These are phyloP conservation scores for Patella vulgata DNA, from an alignment of 1,140 invertebrate species.

Conservation along the genomic window DNA sequence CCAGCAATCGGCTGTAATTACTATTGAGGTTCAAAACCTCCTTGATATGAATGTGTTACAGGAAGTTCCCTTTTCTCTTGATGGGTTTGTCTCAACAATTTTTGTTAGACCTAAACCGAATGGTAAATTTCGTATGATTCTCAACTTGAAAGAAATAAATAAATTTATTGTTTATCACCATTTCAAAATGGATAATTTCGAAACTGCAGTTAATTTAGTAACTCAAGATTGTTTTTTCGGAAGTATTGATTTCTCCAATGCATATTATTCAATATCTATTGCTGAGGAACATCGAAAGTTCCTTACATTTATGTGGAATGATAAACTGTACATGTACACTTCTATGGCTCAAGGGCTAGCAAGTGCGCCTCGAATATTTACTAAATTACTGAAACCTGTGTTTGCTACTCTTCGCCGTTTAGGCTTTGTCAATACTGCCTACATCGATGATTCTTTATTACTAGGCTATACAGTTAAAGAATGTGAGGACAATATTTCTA, in stretches of 20 bases:
- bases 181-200: no score
- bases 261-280: conserved; percentile 31
- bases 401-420: conserved; percentile 22
- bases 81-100: no score
- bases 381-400: conserved; percentile 31
- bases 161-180: no score
- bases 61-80: no score
- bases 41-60: no score
- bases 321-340: conserved; percentile 29
- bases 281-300: conserved; percentile 23
- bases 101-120: no score
- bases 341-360: conserved; percentile 29
- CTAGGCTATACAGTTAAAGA: conserved; percentile 15
- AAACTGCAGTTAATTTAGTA: no score
- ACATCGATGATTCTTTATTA: conserved; percentile 32
- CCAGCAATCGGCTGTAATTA: no score
- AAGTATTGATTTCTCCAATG: conserved; percentile 28
- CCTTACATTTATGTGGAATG: conserved; percentile 32
- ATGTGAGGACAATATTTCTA: conserved; percentile 25
- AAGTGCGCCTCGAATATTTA: conserved; percentile 24
- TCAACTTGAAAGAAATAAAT: no score
- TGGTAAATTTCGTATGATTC: no score
- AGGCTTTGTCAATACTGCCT: conserved; percentile 22
- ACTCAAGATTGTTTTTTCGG: conserved; percentile 18
- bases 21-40: no score